Base-by-base conservation (phyloP, 2,113 vertebrate species). In the Leptobrachium leishanense region DNA sequence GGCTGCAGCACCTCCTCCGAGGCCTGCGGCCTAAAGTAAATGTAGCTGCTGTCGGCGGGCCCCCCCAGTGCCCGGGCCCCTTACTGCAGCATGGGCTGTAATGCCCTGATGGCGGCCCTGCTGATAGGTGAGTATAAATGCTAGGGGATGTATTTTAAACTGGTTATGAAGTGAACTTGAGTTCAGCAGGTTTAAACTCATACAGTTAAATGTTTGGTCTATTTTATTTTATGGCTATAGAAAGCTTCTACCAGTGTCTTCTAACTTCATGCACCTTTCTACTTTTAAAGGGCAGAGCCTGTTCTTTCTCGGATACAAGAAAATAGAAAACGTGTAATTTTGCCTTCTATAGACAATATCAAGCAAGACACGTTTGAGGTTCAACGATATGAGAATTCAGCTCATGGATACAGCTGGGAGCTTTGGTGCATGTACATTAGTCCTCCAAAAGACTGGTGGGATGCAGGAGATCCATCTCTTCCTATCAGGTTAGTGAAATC, bases 361-460 rank as follows among this genome's bases (percentile, higher is more conserved):
- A 97, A 95, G 76, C 94, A 99, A 57, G 96, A 99, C 82, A 96
- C 93, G 1, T 97, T 99, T 0, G 96, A 97, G 88, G 91, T 97
- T 84, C 96, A 99, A 84, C 95, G 95, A n/a, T 99, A 99, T 0
- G 96, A 96, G 90, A 97, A 97, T 89, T 97, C 96, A 0, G 97
- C 94, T 1, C 98, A 99, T 0, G 97, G 96, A 42, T 99, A 96
- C 92, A 98, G 95, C 89, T 99, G 98, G 98, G 97, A 99, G 89
- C 92, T 99, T 67, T 99, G 98, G 98, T 99, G 98, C 88, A 98
- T 98, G 97, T 99, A 99, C 89, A 99, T 99, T 90, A 97, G 92
- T 85, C 98, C 97, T 0, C 96, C 96, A 0, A 96, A 96, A 83
- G 94, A 96, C 87, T 99, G 98, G 98, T 98, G 96, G 96, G 95